Evolutionary conservation across 2,888 invertebrate species (phyloP).

Genomic region (Catocala sponsa): DNA sequence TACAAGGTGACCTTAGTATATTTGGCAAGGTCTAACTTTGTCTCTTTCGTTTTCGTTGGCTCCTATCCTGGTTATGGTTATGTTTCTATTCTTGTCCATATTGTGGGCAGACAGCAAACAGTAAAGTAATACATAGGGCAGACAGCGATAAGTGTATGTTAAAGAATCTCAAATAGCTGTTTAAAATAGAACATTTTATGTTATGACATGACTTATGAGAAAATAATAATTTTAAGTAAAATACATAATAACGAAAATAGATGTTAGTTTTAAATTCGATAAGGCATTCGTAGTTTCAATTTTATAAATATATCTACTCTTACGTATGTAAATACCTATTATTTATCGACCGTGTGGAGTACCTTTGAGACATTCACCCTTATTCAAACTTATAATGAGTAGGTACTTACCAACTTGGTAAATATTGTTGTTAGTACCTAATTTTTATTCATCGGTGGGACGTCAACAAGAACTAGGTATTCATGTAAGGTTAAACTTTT

Average conservation of each 20-base stretch:
- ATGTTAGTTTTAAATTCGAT: too few species aligned
- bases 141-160: neutral
- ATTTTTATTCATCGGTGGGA: neutral
- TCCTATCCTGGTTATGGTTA: constrained; percentile 10
- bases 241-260: too few species aligned
- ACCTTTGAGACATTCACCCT: constrained; percentile 36
- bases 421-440: constrained; percentile 4
- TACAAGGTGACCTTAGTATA: constrained; percentile 41
- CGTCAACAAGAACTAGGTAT: neutral
- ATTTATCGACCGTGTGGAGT: too few species aligned
- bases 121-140: too few species aligned
- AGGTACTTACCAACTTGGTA: constrained; percentile 17
- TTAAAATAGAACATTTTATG: constrained; percentile 8
- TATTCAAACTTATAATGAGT: neutral
- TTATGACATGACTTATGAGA: too few species aligned
- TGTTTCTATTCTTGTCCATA: neutral
- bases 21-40: constrained; percentile 35
- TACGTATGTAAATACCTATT: too few species aligned
- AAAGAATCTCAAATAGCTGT: too few species aligned
- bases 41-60: constrained; percentile 23
- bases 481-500: too few species aligned
- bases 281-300: too few species aligned
- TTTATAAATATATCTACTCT: too few species aligned
- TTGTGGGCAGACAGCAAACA: neutral
- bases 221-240: too few species aligned